Base-by-base conservation (phyloP, 2,888 invertebrate species). In the Erebia palarica region DNA sequence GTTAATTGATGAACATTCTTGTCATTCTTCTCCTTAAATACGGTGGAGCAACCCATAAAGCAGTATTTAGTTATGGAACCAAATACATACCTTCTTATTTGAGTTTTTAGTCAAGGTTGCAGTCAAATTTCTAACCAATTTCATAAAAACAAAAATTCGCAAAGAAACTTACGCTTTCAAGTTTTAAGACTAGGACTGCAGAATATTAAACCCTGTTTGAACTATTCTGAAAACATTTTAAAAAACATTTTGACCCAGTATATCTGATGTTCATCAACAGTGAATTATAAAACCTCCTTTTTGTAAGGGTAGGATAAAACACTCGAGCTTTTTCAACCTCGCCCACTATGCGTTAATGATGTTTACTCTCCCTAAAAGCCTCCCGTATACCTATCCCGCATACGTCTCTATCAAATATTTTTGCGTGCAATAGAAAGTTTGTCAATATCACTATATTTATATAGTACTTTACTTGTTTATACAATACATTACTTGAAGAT, bases 281-380 rank as follows among this genome's bases (percentile, higher is more conserved):
- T 59, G 72, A 69, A 72, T 73, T 73, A 77, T 68, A 71, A 70
- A 70, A 67, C 70, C 69, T 69, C 70, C 70, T 69, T 69, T 72
- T 74, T 73, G 63, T 86, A 84, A 82, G 82, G 80, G 78, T 75
- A 78, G 81, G 79, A 82, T 83, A 84, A 87, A 88, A 86, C 78
- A 83, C 80, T 80, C 80, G 71, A 81, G 78, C 82, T 81, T 86
- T 89, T 89, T 88, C 84, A 86, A 85, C 85, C 83, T 79, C 81
- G 77, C 79, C 78, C 78, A 80, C 83, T 84, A 87, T 84, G 88
- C 88, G 85, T 86, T 90, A 85, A 89, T 87, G 89, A 87, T 91
- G 86, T 90, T 91, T 91, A 84, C 89, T 83, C 83, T 84, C 79
- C 83, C 87, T 90, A 90, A 91, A 91, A 91, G 90, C 89, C 84